These are phyloP conservation scores for Macrophya annulata DNA, from an alignment of 2,888 invertebrate species.

Conservation along the genomic window DNA sequence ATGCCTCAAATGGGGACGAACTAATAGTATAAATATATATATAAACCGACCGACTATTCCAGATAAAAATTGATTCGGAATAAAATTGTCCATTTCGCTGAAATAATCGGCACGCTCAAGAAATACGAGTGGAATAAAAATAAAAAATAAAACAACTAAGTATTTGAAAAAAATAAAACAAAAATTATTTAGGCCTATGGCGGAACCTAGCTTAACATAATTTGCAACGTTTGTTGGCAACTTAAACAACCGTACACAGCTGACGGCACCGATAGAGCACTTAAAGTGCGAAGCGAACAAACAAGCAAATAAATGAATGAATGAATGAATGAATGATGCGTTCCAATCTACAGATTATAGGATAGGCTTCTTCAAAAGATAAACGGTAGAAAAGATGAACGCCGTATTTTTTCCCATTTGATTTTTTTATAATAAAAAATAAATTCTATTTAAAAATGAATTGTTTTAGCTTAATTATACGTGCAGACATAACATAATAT, in stretches of 20 bases:
- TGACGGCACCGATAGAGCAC: slow-evolving; percentile 45
- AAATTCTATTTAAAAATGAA: slow-evolving; percentile 19
- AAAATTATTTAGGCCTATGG: slow-evolving; percentile 62
- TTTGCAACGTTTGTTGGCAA: slow-evolving; percentile 19
- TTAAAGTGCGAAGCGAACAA: background rate
- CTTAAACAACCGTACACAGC: slow-evolving; percentile 41
- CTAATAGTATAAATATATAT: slow-evolving; percentile 56
- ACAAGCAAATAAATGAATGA: background rate
- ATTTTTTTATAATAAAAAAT: slow-evolving; percentile 51
- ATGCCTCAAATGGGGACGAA: slow-evolving; percentile 68
- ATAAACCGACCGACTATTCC: slow-evolving; percentile 18
- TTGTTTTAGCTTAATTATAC: slow-evolving; percentile 18
- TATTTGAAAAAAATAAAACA: slow-evolving; percentile 68
- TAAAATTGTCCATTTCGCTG: background rate
- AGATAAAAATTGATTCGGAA: background rate
- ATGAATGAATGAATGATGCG: background rate
- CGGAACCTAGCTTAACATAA: slow-evolving; percentile 51
- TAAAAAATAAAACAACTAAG: background rate
- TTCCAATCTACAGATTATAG: background rate
- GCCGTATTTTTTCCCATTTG: slow-evolving; percentile 37
- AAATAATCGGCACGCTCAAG: slow-evolving; percentile 30
- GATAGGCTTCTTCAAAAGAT: background rate
- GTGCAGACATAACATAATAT: slow-evolving; percentile 5
- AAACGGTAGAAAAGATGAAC: slow-evolving; percentile 13
- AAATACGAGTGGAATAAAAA: background rate